Evolutionary conservation across 2,797 vertebrate genomes (phyloP), one percentile per base, ranked within the genome.

Genomic region (Enteromius mattozi): DNA sequence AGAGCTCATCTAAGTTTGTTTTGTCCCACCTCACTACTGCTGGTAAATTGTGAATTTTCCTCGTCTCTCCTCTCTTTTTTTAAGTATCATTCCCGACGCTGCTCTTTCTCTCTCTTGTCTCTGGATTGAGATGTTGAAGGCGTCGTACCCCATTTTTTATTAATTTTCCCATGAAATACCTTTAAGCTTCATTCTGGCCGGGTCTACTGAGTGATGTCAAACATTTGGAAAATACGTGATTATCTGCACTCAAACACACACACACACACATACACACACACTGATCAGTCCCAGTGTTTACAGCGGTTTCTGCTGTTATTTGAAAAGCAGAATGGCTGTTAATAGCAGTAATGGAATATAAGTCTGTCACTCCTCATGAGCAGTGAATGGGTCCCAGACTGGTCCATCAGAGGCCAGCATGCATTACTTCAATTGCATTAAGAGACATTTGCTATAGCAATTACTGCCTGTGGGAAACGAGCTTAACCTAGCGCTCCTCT

Each of bases 341-440:
- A 83, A 82, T 75, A 27, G 61, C 40, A 69, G 71, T 93, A 92
- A 93, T 92, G 91, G 90, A 92, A 91, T 85, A 90, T 86, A 92
- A 93, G 78, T 89, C 86, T 93, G 91, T 92, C 88, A 56, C 33
- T 61, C 71, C 71, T 88, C 33, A 80, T 86, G 90, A 90, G 88
- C 80, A 88, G 54, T 14, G 88, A 84, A 74, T 78, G 87, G 82
- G 90, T 92, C 91, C 91, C 87, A 77, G 90, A 80, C 85, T 47
- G 89, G 91, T 90, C 85, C 88, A 90, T 61, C 89, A 88, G 88
- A n/a, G 82, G 90, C 91, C 90, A 87, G 89, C 90, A 83, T 89
- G 72, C 84, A 86, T 92, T 92, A 89, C 89, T 89, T 91, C 91
- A 90, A 91, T 91, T 91, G 86, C 89, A 90, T 91, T 84, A 40